Evolutionary conservation across 1,140 invertebrate genomes (phyloP).

Genomic region (Cyrtorhinus lividipennis): DNA sequence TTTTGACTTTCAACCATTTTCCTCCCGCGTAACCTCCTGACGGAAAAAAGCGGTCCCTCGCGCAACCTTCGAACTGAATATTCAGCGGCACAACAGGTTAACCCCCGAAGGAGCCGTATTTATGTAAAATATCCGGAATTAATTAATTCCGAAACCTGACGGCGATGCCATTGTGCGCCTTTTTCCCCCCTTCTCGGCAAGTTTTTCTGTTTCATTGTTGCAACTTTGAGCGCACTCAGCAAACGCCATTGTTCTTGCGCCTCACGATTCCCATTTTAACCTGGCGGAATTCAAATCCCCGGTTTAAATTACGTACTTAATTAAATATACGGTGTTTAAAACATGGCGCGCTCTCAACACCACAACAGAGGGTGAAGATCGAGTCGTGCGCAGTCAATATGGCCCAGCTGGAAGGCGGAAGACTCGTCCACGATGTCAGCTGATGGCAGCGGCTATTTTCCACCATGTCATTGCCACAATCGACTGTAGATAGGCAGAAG

Average conservation of each 20-base stretch:
- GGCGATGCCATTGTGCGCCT: background rate
- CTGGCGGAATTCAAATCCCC: slow-evolving; percentile 1
- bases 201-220: background rate
- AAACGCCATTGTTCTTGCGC: slow-evolving; percentile 5
- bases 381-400: no score
- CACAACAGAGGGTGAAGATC: no score
- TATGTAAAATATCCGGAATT: slow-evolving; percentile 9
- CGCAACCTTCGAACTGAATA: background rate
- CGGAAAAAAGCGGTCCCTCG: no score
- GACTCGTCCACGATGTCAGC: no score
- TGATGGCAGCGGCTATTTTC: no score
- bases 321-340: slow-evolving; percentile 5
- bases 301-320: slow-evolving; percentile 1
- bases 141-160: slow-evolving; percentile 3
- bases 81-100: slow-evolving; percentile 6
- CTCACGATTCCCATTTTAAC: background rate
- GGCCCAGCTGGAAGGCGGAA: no score
- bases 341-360: no score
- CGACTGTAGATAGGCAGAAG: no score
- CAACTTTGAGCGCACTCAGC: background rate
- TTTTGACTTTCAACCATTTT: no score
- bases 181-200: background rate
- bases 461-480: no score
- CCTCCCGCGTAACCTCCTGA: no score
- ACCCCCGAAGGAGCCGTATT: slow-evolving; percentile 8